phyloP scores from a whole-genome alignment of 2,888 invertebrate species.

The Aleiodes testaceus region DNA sequence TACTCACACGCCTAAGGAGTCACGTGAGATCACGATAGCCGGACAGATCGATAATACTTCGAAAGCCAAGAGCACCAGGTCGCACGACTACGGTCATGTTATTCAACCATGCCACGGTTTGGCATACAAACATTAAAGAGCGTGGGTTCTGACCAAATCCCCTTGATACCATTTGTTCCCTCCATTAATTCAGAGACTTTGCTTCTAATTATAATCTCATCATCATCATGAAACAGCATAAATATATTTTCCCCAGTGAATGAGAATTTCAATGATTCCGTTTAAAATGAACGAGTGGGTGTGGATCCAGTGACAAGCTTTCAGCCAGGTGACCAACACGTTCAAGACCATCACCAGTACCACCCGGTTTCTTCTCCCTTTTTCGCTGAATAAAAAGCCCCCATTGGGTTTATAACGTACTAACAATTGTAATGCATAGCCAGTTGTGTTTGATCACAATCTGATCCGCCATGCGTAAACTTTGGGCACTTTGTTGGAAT shows the following conservation, averaged over 20 bases:
- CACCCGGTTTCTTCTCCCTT: neutral
- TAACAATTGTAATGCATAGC: conserved; percentile 25
- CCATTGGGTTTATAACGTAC: conserved; percentile 9
- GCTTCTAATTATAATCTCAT: conserved; percentile 20
- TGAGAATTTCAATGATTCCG: neutral
- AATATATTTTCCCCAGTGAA: conserved; percentile 2
- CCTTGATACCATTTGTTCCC: neutral
- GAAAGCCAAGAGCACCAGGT: conserved; percentile 48
- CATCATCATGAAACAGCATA: conserved; percentile 15
- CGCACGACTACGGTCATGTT: conserved; percentile 42
- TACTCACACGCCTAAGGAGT: conserved; percentile 36
- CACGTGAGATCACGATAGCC: conserved; percentile 51
- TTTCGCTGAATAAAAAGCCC: neutral
- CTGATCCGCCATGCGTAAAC: conserved; percentile 30
- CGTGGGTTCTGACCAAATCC: conserved; percentile 22
- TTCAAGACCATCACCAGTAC: conserved; percentile 24
- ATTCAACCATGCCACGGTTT: conserved; percentile 31
- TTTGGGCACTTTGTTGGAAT: conserved; percentile 14
- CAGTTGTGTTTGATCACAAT: conserved; percentile 30
- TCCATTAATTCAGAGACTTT: neutral
- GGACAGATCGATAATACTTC: conserved; percentile 47
- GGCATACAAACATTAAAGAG: conserved; percentile 26
- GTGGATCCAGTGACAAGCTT: conserved; percentile 27
- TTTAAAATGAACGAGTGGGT: neutral
- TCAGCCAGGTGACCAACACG: conserved; percentile 34